A percentile compares a stretch with the other conserved stretches of the same genome.
Conservation (phyloP, 2,113 vertebrate genomes). For the Nannospalax galili region DNA sequence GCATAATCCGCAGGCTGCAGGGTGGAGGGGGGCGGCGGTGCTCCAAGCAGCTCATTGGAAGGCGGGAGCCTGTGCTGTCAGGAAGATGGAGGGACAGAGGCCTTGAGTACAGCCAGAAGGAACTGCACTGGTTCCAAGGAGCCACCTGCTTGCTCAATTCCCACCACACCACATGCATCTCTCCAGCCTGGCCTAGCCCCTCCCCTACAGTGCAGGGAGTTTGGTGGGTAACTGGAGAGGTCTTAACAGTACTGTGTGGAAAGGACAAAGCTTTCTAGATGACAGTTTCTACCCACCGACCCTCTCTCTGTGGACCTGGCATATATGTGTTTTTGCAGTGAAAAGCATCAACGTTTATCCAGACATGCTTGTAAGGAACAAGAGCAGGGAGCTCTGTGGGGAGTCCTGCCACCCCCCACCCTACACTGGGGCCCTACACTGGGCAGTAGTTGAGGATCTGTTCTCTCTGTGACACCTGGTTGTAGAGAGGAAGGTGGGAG, state of each 20-base stretch:
- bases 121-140: slow-evolving; percentile 3
- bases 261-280: not conserved
- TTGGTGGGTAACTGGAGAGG: not conserved
- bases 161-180: not conserved
- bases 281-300: not conserved
- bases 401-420: not conserved
- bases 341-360: not conserved
- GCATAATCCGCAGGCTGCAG: not conserved
- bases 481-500: slow-evolving; percentile 30
- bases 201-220: not conserved
- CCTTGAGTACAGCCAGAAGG: not conserved
- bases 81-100: not conserved
- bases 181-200: not conserved
- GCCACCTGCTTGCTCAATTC: not conserved
- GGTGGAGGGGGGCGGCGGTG: no score
- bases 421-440: no score
- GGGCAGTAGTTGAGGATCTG: not conserved
- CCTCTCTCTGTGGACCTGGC: not conserved
- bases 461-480: not conserved
- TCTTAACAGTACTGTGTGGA: not conserved
- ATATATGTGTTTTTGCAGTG: not conserved
- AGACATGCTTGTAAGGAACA: not conserved
- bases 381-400: not conserved
- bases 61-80: not conserved
- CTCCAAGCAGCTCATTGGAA: slow-evolving; percentile 40